Evolutionary conservation across 2,797 vertebrate genomes (phyloP), one percentile per base, ranked within the genome.

Genomic region (Pyrocephalus nanus): DNA sequence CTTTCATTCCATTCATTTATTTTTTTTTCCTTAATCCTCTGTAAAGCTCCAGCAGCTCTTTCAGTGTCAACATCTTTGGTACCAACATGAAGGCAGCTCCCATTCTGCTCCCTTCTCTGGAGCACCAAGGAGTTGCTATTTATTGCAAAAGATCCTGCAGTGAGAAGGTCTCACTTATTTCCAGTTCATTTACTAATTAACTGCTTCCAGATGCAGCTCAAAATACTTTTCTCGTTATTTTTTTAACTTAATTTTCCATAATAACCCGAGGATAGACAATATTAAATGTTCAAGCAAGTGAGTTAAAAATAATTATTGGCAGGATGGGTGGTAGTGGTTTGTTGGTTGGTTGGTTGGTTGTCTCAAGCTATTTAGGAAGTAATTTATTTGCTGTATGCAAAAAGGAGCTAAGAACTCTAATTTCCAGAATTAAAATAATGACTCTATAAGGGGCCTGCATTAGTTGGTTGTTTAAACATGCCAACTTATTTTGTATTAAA

Each of bases 141-240:
- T 71, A 62, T 84, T 86, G 69, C 61, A 86, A 61, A 81, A 72
- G 80, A 86, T 87, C 72, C 65, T 5, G 13, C 93, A 83, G 89
- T 32, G 83, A 94, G 91, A 74, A 88, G 40, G 73, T 89, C 86
- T 88, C 67, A 76, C 73, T 93, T 78, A 53, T 95, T 97, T 96
- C 90, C 79, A 82, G 81, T 65, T 92, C 83, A 92, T 96, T 97
- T 95, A 60, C 83, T 91, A 93, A 95, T 96, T 95, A 97, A 95
- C 88, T 93, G 91, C 81, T 95, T 95, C 51, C 93, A 93, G 95
- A 92, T 86, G 86, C 75, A 67, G 47, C 34, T 61, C 75, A 91
- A 97, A 97, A 87, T 79, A 75, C 75, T 87, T 94, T 34, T 15
- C 38, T 80, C 51, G 51, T 36, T 93, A 16, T 69, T 73, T 55